Base-by-base conservation (phyloP, 2,888 invertebrate genomes). In the Eurytoma californica region DNA sequence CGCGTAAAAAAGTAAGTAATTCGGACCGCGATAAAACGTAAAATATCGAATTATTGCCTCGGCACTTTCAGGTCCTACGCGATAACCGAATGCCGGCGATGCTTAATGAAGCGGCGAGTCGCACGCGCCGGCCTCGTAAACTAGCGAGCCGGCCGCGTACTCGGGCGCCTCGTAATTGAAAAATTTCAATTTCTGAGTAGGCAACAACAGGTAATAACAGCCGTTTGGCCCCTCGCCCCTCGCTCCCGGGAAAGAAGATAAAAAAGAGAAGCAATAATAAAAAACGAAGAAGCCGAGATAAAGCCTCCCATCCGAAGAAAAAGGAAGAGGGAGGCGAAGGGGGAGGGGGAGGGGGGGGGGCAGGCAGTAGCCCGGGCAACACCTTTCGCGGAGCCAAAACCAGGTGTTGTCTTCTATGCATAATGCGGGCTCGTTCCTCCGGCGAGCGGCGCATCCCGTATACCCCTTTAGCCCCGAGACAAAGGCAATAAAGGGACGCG, bases 141-240 rank as follows among this genome's bases (percentile, higher is more conserved):
- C 67, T 53, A 66, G 28, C 57, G 49, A 4, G 28, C 12, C 51
- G 13, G 16, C 12, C 12, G 24, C 12, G 68, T 12, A n/a, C 49
- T 28, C 68, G 39, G 53, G 57, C 63, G 60, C 51, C 60, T 3
- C 39, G 24, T 77, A 80, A 80, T 80, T 80, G 80, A 80, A 80
- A 80, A 77, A 72, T 80, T 80, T 80, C 80, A 77, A 80, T 80
- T 80, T 63, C 76, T 65, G 68, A 72, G 80, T 77, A 80, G 76
- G 58, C 68, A 75, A 76, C 68, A 68, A 72, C 73, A 66, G 76
- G 66, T 68, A 72, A 77, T 76, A 69, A 69, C 51, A 16, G 24
- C 61, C 72, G 55, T 55, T 30, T 58, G 14, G 14, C 39, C 30
- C 30, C 39, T 39, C 1, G 39, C 9, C 39, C 39, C 39, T 39